Percentiles rank a stretch among this genome's conserved stretches.
These are phyloP conservation scores for Oxytorus armatus DNA, from an alignment of 2,888 invertebrate species.

Conservation along the genomic window DNA sequence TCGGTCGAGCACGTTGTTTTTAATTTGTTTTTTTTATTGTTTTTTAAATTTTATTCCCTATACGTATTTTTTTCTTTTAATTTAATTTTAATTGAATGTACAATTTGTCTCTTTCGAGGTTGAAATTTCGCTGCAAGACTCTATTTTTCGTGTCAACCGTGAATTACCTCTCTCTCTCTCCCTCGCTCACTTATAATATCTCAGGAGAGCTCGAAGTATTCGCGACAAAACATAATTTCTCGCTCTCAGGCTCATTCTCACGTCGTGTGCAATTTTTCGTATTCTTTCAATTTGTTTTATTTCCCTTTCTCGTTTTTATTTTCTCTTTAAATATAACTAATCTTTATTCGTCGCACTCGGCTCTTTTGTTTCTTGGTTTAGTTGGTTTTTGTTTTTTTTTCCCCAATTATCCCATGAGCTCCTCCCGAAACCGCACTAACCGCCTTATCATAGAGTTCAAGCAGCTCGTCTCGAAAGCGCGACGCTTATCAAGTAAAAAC, in stretches of 20 bases:
- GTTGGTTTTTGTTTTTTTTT: slow-evolving; percentile 54
- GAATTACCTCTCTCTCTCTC: background rate
- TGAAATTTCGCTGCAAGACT: slow-evolving; percentile 23
- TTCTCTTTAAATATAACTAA: slow-evolving; percentile 1
- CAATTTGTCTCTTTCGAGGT: slow-evolving; percentile 35
- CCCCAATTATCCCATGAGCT: slow-evolving; percentile 67
- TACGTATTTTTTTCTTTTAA: background rate
- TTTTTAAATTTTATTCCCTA: slow-evolving; percentile 25
- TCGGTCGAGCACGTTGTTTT: slow-evolving; percentile 36
- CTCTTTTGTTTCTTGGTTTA: slow-evolving; percentile 35
- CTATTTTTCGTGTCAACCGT: slow-evolving; percentile 15
- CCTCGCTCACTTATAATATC: slow-evolving; percentile 6
- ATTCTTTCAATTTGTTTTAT: slow-evolving; percentile 52
- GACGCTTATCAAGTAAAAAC: slow-evolving; percentile 47
- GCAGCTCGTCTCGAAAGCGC: slow-evolving; percentile 50
- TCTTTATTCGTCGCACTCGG: slow-evolving; percentile 49
- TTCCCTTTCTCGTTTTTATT: slow-evolving; percentile 12
- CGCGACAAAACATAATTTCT: slow-evolving; percentile 21
- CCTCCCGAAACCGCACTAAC: slow-evolving; percentile 60
- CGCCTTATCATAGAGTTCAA: slow-evolving; percentile 36
- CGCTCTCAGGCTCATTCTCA: slow-evolving; percentile 14
- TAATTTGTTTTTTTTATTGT: slow-evolving; percentile 18
- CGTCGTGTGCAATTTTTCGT: background rate
- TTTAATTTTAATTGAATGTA: slow-evolving; percentile 32
- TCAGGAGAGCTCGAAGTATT: slow-evolving; percentile 1